Evolutionary conservation across 2,888 invertebrate genomes (phyloP), one percentile per base, ranked within the genome.

Genomic region (Timema cristinae): DNA sequence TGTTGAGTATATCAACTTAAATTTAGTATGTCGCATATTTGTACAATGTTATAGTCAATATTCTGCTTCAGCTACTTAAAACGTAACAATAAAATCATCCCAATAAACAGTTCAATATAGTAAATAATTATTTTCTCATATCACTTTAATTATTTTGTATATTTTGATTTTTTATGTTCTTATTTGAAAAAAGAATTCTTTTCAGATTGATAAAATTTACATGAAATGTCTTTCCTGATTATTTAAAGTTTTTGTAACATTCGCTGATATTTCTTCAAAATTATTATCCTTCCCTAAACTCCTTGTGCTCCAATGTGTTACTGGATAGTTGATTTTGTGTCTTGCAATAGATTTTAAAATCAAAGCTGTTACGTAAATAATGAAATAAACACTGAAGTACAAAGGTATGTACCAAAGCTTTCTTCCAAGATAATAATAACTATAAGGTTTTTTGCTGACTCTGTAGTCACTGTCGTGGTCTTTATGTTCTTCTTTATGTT

Each of bases 401-500:
- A 91, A 81, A 0, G 91, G 91, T 74, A 91, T 83, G 79, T 91
- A 91, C 86, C 91, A 91, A 52, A 91, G 82, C 78, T 91, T 91
- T 77, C 90, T 87, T 5, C 91, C 91, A 73, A 91, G 84, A 78
- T 89, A 91, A 78, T 91, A 91, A 80, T 91, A 91, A 79, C 90
- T 90, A 83, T 89, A 90, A 0, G 83, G 81, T 68, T 80, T 76
- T 73, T 82, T 81, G 78, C 79, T 81, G 72, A 76, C 68, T 67
- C 75, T 50, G 68, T 76, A 51, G 71, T 74, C 74, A 50, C 72
- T 67, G 56, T 70, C 59, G 16, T 67, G 13, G 49, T 67, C 50
- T 50, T 67, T 50, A 15, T 49, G 67, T 11, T 68, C 68, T 10
- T 52, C 51, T n/a, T 67, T 6, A 10, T 66, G 16, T 66, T 66